Conservation (phyloP, 2,888 invertebrate genomes). For the Cryptophagus acutangulus region DNA sequence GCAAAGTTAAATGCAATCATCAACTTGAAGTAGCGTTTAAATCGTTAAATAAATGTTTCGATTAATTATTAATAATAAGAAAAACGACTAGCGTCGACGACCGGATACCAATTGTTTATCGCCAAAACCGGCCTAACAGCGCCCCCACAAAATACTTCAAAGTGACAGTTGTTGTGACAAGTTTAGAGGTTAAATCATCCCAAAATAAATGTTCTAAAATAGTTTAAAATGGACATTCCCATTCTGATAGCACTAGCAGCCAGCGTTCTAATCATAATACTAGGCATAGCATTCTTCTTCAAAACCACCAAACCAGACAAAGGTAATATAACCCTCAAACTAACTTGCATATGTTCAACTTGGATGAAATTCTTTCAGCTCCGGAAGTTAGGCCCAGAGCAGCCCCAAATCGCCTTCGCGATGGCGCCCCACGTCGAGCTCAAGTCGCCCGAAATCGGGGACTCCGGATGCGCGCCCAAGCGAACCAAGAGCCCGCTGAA, state of each 20-base stretch:
- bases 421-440: slow-evolving; percentile 59
- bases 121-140: too few relatives aligned
- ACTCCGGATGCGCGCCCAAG: slow-evolving; percentile 54
- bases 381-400: slow-evolving; percentile 31
- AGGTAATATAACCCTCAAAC: slow-evolving; percentile 15
- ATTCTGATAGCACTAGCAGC: slow-evolving; percentile 48
- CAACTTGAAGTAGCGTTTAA: too few relatives aligned
- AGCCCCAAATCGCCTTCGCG: slow-evolving; percentile 47
- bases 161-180: too few relatives aligned
- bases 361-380: slow-evolving; percentile 10
- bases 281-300: slow-evolving; percentile 45
- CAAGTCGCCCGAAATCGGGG: slow-evolving; percentile 71
- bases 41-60: too few relatives aligned
- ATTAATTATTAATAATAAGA: too few relatives aligned
- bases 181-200: too few relatives aligned
- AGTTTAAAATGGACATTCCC: slow-evolving; percentile 51
- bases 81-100: too few relatives aligned
- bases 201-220: too few relatives aligned
- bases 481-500: slow-evolving; percentile 36
- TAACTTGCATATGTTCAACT: slow-evolving; percentile 1
- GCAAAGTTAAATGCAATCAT: too few relatives aligned
- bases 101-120: too few relatives aligned
- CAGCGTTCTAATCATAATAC: slow-evolving; percentile 41
- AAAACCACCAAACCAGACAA: slow-evolving; percentile 24
- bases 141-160: too few relatives aligned